Evolutionary conservation across 2,888 invertebrate species (phyloP).

Genomic region (Limenitis camilla): DNA sequence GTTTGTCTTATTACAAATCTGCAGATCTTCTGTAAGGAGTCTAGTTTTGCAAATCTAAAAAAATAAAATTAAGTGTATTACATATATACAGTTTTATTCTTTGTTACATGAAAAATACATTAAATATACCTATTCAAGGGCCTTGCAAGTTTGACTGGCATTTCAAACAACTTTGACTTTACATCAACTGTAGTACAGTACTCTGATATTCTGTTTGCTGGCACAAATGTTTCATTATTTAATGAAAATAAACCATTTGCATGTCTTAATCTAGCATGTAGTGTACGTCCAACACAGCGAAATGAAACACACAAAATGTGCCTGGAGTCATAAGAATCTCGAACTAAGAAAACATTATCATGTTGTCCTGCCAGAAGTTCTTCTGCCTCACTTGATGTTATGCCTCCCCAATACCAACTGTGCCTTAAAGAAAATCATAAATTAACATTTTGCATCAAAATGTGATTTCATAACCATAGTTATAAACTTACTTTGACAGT

Average conservation of each 20-base stretch:
- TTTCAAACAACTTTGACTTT: conserved; percentile 63
- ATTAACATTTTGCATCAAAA: not conserved
- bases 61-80: conserved; percentile 4
- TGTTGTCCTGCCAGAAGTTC: conserved; percentile 78
- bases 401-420: conserved; percentile 86
- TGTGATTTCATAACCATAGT: not conserved
- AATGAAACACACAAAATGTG: conserved; percentile 84
- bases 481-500: conserved; percentile 55
- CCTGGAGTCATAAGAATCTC: conserved; percentile 80
- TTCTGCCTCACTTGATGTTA: conserved; percentile 82
- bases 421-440: conserved; percentile 49
- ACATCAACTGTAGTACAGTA: conserved; percentile 69
- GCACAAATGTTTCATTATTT: conserved; percentile 74
- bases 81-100: not conserved
- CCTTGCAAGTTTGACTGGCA: conserved; percentile 67
- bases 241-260: conserved; percentile 79
- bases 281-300: conserved; percentile 78
- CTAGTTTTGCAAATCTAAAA: conserved; percentile 80
- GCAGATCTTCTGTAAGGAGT: conserved; percentile 81
- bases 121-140: conserved; percentile 59
- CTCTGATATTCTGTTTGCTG: conserved; percentile 65
- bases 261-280: conserved; percentile 83
- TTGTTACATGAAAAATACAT: not conserved
- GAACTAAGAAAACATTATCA: conserved; percentile 83
- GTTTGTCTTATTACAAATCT: conserved; percentile 83